Base-by-base conservation (phyloP, 2,888 invertebrate species). In the Drosophila acutilabella region DNA sequence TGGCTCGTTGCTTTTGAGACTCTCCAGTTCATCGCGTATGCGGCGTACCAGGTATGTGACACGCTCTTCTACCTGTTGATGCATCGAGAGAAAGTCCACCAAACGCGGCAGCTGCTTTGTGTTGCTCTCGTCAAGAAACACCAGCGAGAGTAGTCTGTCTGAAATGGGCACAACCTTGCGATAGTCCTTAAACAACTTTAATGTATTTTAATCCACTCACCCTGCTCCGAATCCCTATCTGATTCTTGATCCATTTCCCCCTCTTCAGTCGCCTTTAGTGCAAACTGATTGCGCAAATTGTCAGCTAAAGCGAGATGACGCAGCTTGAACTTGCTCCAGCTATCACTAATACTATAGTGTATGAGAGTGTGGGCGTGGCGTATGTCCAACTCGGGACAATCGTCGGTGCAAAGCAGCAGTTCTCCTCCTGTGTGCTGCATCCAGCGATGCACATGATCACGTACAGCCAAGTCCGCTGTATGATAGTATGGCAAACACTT, bases 381-480 rank as follows among this genome's bases (percentile, higher is more conserved):
- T 4, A 88, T 44, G 2, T 44, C n/a, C 26, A 86, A 23, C 33
- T 83, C 88, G 4, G 87, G 88, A 11, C 88, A 86, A 8, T 64
- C 6, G 33, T 88, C 87, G 2, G 87, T 88, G 58, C 51, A 64
- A 7, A 88, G 30, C 3, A 83, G 13, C 6, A 83, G 33, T 11
- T 64, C 47, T 10, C 78, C 81, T 0, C 11, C 13, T 0, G 30
- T 60, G 1, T 71, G 0, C 6, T 18, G 20, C 44, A 53, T 58
- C 82, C 82, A 82, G 2, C 58, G 38, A 4, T 66, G 45, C 10
- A 82, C 68, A n/a, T 58, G 59, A 14, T 77, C 71, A 1, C 20
- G 64, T 14, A 64, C 67, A 0, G 4, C 20, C 44, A 65, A 23
- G 10, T 67, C 52, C 1, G 68, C 33, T 2, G 58, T 52, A 48